Conservation (phyloP, 2,113 vertebrate species). For the Ursus arctos region DNA sequence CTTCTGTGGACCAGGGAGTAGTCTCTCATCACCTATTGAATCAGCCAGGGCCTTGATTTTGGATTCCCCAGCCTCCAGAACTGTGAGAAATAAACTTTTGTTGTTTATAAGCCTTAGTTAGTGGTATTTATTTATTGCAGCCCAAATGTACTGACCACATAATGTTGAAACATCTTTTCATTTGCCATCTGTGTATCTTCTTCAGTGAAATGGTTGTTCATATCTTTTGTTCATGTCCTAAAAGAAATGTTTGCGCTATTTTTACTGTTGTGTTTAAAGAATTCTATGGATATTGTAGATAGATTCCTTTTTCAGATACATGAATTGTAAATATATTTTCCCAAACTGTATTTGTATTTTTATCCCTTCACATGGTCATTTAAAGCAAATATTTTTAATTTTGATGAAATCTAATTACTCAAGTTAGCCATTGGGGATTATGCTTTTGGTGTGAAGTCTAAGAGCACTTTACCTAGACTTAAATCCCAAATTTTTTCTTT, state of each 20-base stretch:
- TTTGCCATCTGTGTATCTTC: background rate
- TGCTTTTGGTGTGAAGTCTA: background rate
- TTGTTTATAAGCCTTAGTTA: background rate
- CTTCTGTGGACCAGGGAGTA: background rate
- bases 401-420: background rate
- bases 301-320: background rate
- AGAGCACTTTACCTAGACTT: background rate
- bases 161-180: background rate
- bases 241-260: background rate
- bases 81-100: background rate
- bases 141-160: background rate
- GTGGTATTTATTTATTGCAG: background rate
- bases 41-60: background rate
- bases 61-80: background rate
- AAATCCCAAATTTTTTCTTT: background rate
- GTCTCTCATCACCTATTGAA: background rate
- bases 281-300: background rate
- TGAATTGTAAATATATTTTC: background rate
- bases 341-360: background rate
- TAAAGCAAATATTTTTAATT: background rate
- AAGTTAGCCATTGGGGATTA: background rate
- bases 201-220: background rate
- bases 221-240: background rate
- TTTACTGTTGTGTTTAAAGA: background rate
- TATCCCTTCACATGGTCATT: background rate